Percentiles rank a stretch among this genome's conserved stretches.
Evolutionary conservation across 2,113 vertebrate genomes (phyloP).

Genomic region (Hypocryptadius cinnamomeus): DNA sequence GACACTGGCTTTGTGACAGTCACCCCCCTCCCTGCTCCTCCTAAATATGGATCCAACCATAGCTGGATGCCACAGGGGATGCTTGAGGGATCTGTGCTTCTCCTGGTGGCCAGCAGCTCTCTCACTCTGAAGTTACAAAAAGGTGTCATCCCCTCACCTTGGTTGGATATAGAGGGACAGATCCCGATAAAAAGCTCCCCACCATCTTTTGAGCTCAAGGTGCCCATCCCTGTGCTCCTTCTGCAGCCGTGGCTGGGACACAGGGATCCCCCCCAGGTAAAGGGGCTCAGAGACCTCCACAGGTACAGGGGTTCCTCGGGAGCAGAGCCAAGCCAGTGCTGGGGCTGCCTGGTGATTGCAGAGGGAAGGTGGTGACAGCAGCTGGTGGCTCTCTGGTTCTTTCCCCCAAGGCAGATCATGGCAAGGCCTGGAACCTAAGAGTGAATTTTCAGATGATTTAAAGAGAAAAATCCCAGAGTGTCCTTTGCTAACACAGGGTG

Average conservation of each 20-base stretch:
- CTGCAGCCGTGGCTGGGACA: not conserved
- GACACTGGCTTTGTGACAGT: not conserved
- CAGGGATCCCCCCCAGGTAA: not conserved
- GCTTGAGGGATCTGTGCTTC: not conserved
- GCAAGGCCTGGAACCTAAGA: not conserved
- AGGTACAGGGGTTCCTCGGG: accelerated
- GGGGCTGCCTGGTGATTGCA: not conserved
- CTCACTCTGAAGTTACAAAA: not conserved
- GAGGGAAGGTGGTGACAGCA: not conserved
- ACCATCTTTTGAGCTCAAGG: not conserved
- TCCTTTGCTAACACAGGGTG: not conserved
- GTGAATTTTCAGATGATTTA: not conserved
- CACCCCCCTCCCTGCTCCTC: not conserved
- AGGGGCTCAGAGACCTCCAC: accelerated
- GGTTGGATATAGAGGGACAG: not conserved
- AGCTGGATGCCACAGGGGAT: not conserved
- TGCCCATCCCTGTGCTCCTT: not conserved
- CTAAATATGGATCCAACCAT: accelerated
- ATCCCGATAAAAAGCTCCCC: not conserved
- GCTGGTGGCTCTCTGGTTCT: not conserved
- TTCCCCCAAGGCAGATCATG: not conserved
- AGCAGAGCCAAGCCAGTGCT: not conserved
- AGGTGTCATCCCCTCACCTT: too few relatives aligned
- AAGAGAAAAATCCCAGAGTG: not conserved
- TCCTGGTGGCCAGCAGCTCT: not conserved